phyloP scores from a whole-genome alignment of 2,888 invertebrate genomes.

The Rhamphomyia laevipes region DNA sequence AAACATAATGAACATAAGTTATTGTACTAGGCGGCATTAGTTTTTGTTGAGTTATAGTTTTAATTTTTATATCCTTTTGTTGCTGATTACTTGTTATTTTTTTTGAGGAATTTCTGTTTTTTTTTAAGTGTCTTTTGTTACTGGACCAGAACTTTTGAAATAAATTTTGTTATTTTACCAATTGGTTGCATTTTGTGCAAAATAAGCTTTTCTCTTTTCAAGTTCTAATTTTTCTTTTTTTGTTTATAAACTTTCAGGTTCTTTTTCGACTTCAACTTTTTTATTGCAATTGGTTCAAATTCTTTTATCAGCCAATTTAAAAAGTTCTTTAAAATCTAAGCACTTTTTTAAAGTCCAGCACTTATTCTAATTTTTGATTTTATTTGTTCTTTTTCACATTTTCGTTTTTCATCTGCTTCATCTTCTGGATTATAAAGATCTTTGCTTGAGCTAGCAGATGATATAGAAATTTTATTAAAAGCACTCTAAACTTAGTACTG shows the following conservation, averaged over 20 bases:
- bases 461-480: constrained; percentile 63
- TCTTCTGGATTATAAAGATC: constrained; percentile 29
- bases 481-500: constrained; percentile 68
- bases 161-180: constrained; percentile 44
- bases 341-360: constrained; percentile 49
- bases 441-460: constrained; percentile 6
- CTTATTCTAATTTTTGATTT: constrained; percentile 47
- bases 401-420: constrained; percentile 26
- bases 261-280: constrained; percentile 41
- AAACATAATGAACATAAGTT: no score
- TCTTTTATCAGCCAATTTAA: constrained; percentile 74
- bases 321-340: constrained; percentile 63
- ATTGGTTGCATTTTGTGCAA: constrained; percentile 33
- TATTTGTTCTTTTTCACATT: constrained; percentile 28
- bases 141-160: constrained; percentile 23
- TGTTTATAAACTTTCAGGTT: constrained; percentile 62
- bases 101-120: constrained; percentile 10
- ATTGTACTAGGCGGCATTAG: background rate
- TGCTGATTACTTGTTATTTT: background rate
- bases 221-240: constrained; percentile 66
- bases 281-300: constrained; percentile 56
- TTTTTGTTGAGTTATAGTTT: background rate
- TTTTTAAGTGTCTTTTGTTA: constrained; percentile 16
- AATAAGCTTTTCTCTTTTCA: constrained; percentile 56
- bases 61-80: background rate